Evolutionary conservation across 2,113 vertebrate species (phyloP), one percentile per base, ranked within the genome.

Genomic region (Corythornis cristatus): DNA sequence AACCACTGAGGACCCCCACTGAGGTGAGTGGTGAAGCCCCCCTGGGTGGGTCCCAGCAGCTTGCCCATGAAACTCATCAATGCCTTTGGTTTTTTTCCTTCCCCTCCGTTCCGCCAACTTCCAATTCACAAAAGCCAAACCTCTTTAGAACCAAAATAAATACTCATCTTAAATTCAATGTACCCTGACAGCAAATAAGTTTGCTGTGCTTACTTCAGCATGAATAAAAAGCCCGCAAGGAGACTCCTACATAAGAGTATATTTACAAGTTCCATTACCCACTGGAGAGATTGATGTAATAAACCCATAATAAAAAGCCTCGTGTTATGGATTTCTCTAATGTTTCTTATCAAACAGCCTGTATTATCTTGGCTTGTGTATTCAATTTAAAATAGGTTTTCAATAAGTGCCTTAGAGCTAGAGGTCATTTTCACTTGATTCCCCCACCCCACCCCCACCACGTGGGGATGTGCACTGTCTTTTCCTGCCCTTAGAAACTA

Each of bases 101-200:
- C 96, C 94, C 91, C 68, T 50, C 95, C 94, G 87, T 97, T 95
- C 96, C 70, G 0, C 78, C 78, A 95, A 90, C 80, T 94, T 96
- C 92, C 97, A 96, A 97, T 95, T 95, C 97, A 97, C 96, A 97
- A 98, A 98, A 97, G 95, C 96, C 98, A 98, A 65, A 97, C 97
- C 98, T 98, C 98, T 98, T 98, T 97, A 97, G 96, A 97, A 95
- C 97, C 98, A 97, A 98, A 99, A 99, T 98, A 99, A 99, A 99
- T 98, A 98, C 98, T 98, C 96, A 98, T 98, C 98, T 99, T 98
- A 98, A 98, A 99, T 99, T 98, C 98, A 99, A 98, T 98, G 98
- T 97, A 97, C 96, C 98, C 98, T 98, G 98, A 98, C 98, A 98
- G 98, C 98, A 97, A 98, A 98, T 98, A 98, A 98, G 97, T 98